phyloP scores from a whole-genome alignment of 1,140 invertebrate genomes.

The Listronotus oregonensis region DNA sequence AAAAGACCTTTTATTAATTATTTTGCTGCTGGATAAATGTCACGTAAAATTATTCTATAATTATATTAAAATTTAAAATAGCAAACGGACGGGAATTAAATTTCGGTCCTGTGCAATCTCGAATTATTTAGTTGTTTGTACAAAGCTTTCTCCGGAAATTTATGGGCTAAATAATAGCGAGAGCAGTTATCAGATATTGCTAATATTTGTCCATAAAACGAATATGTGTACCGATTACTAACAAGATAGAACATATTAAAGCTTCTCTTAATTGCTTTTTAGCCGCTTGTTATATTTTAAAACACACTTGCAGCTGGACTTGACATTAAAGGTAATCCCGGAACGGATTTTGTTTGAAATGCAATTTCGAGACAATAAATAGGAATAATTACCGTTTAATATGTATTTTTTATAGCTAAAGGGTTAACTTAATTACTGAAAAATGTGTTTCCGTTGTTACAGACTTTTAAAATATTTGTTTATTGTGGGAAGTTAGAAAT shows the following conservation, averaged over 20 bases:
- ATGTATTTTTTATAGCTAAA: too few species aligned
- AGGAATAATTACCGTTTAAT: too few species aligned
- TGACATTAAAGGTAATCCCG: constrained; percentile 15
- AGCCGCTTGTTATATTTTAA: constrained; percentile 31
- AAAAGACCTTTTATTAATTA: too few species aligned
- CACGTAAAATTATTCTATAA: too few species aligned
- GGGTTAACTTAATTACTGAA: too few species aligned
- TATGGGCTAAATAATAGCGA: constrained; percentile 35
- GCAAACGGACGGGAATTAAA: background rate
- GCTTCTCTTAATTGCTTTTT: constrained; percentile 34
- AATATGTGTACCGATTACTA: constrained; percentile 43
- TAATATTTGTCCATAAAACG: constrained; percentile 46
- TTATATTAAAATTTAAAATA: too few species aligned
- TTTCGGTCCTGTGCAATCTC: constrained; percentile 7
- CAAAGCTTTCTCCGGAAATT: constrained; percentile 27
- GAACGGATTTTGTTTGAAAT: constrained; percentile 21
- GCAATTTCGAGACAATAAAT: background rate
- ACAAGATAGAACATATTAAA: constrained; percentile 42
- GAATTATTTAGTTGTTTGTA: constrained; percentile 7
- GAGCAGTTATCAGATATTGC: constrained; percentile 43
- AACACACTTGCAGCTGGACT: constrained; percentile 24
- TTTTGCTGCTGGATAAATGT: too few species aligned
- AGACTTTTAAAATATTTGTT: too few species aligned
- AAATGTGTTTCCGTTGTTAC: too few species aligned
- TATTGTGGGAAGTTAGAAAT: too few species aligned